Evolutionary conservation across 2,113 vertebrate species (phyloP).

Genomic region (Sorex araneus): DNA sequence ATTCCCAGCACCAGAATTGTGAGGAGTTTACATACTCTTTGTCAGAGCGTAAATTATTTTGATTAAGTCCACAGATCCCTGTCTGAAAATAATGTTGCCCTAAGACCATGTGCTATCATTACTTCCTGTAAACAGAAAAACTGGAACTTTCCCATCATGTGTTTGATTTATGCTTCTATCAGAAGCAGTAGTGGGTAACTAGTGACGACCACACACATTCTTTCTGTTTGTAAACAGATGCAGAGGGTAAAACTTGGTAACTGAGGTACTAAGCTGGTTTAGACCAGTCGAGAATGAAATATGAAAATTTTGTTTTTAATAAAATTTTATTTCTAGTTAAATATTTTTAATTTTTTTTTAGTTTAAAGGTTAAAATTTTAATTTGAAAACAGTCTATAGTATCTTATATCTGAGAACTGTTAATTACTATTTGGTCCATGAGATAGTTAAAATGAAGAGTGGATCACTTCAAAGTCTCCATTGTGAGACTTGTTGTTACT

Average conservation of each 20-base stretch:
- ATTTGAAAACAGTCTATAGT: neutral
- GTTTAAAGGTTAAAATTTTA: neutral
- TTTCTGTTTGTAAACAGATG: neutral
- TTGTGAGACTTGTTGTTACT: too few species aligned
- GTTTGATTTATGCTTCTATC: neutral
- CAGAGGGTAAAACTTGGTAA: neutral
- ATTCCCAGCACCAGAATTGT: neutral
- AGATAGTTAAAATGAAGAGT: neutral
- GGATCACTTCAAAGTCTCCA: too few species aligned
- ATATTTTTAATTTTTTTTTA: neutral
- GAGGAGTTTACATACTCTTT: neutral
- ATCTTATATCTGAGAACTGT: conserved; percentile 7
- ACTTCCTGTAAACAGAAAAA: neutral
- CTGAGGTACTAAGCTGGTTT: neutral
- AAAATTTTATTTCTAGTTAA: too few species aligned
- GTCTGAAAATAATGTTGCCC: conserved; percentile 27
- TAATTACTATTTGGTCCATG: neutral
- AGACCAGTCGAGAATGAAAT: conserved; percentile 12
- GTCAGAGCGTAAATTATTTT: conserved; percentile 26
- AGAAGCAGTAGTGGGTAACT: neutral
- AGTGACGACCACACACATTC: neutral
- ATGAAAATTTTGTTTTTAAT: neutral
- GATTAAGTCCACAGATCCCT: neutral
- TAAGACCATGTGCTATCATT: neutral
- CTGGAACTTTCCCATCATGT: neutral